Conservation (phyloP, 2,888 invertebrate genomes). For the Pandemis cinnamomeana region DNA sequence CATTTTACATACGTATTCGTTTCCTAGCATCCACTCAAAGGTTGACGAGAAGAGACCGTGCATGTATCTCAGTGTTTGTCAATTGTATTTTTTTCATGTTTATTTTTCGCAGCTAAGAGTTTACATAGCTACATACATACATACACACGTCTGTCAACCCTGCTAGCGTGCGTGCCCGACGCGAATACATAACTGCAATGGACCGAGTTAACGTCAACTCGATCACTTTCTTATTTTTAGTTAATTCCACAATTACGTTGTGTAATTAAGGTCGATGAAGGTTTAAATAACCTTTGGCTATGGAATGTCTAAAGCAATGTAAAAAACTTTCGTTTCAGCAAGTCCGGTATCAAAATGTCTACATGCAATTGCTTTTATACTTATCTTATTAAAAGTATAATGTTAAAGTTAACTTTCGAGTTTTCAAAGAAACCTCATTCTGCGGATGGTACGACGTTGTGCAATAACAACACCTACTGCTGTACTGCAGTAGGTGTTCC, state of each 20-base stretch:
- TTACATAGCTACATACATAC: no score
- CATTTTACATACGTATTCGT: not conserved
- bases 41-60: no score
- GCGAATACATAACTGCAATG: constrained; percentile 35
- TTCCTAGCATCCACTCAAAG: no score
- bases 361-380: not conserved
- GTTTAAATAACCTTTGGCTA: not conserved
- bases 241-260: constrained; percentile 37
- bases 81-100: no score
- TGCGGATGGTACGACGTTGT: not conserved
- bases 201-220: constrained; percentile 35
- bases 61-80: no score
- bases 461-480: not conserved
- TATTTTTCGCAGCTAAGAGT: no score
- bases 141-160: not conserved
- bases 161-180: constrained; percentile 11
- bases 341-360: not conserved
- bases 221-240: constrained; percentile 42
- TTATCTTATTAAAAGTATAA: not conserved
- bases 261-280: constrained; percentile 21
- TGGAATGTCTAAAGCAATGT: not conserved
- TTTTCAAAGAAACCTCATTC: not conserved
- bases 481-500: no score
- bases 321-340: not conserved
- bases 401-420: not conserved